Percentiles rank a stretch among this genome's conserved stretches.
Conservation (phyloP, 2,888 invertebrate species). For the Pollenia griseotomentosa region DNA sequence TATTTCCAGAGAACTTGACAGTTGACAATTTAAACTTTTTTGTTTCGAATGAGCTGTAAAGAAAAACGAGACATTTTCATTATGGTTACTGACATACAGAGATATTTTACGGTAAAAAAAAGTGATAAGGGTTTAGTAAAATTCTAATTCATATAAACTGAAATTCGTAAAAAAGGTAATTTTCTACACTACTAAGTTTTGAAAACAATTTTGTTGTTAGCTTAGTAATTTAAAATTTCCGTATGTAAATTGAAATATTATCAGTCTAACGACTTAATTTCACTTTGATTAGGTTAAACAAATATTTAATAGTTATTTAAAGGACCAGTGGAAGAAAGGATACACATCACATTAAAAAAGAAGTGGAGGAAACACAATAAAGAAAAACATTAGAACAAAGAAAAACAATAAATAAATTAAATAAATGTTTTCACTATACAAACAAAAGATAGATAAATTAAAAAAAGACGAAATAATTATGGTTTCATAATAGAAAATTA, state of each 20-base stretch:
- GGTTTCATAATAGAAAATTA: slow-evolving; percentile 37
- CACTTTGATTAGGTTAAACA: not conserved
- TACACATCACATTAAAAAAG: no score
- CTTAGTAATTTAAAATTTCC: not conserved
- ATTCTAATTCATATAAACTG: no score
- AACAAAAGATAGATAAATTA: slow-evolving; percentile 46
- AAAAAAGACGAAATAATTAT: slow-evolving; percentile 63
- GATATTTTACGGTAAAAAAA: no score
- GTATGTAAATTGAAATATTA: slow-evolving; percentile 35
- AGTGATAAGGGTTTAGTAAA: no score
- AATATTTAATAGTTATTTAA: not conserved
- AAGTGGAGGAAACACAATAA: not conserved
- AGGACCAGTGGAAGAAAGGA: not conserved
- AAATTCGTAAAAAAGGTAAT: no score
- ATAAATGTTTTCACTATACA: slow-evolving; percentile 48
- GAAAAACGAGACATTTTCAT: not conserved
- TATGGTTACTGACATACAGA: not conserved
- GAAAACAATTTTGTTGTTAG: not conserved
- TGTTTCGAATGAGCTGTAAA: slow-evolving; percentile 32
- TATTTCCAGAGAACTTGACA: slow-evolving; percentile 18
- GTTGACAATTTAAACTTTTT: not conserved
- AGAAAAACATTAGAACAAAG: not conserved
- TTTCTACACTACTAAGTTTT: no score
- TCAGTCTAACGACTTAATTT: slow-evolving; percentile 32
- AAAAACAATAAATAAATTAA: slow-evolving; percentile 60